Conservation (phyloP, 1,140 invertebrate species). For the Drosophila mayri region DNA sequence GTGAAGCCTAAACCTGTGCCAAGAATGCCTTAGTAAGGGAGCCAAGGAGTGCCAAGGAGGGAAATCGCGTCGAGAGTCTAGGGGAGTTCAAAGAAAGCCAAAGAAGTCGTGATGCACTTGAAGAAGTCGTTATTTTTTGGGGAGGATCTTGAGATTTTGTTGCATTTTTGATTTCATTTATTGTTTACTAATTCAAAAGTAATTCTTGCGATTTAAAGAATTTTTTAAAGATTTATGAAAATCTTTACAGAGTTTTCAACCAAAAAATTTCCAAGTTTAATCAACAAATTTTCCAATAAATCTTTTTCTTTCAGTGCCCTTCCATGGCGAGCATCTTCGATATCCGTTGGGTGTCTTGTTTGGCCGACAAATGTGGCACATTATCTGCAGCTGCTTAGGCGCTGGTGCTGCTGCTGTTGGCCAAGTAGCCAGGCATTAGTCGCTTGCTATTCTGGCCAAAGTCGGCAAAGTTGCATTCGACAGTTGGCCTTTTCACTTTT, state of each 20-base stretch:
- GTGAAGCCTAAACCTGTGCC: slow-evolving; percentile 13
- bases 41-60: slow-evolving; percentile 14
- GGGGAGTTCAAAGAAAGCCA: slow-evolving; percentile 45
- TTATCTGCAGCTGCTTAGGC: slow-evolving; percentile 36
- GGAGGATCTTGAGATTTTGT: background rate
- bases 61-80: slow-evolving; percentile 17
- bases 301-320: slow-evolving; percentile 11
- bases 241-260: too few relatives aligned
- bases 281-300: too few relatives aligned
- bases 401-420: slow-evolving; percentile 14
- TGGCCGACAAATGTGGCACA: slow-evolving; percentile 63
- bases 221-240: too few relatives aligned
- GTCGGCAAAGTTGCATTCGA: slow-evolving; percentile 2
- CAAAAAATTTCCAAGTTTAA: too few relatives aligned
- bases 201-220: too few relatives aligned
- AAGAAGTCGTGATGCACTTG: slow-evolving; percentile 29
- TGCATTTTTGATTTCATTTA: too few relatives aligned
- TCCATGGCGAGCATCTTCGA: slow-evolving; percentile 46
- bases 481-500: slow-evolving; percentile 63
- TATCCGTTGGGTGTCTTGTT: slow-evolving; percentile 28
- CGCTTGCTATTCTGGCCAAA: slow-evolving; percentile 21
- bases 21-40: slow-evolving; percentile 19
- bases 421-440: slow-evolving; percentile 18
- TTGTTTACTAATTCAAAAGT: too few relatives aligned
- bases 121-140: background rate